phyloP scores from a whole-genome alignment of 2,113 vertebrate genomes.

The Prionailurus viverrinus region DNA sequence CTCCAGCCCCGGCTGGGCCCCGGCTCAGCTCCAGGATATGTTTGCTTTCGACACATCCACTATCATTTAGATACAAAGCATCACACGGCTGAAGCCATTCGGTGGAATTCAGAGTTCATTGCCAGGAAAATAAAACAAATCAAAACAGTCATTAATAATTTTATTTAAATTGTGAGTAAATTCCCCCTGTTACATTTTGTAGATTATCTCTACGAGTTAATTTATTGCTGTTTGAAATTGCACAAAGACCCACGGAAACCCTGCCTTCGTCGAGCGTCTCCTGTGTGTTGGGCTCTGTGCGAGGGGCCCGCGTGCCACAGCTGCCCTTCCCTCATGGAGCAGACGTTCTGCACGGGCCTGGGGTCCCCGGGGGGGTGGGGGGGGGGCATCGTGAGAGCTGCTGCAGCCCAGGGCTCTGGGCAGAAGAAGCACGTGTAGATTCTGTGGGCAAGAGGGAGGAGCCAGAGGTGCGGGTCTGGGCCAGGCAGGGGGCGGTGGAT shows the following conservation, averaged over 20 bases:
- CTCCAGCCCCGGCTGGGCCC: not conserved
- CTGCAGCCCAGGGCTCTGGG: not conserved
- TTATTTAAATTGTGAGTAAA: conserved; percentile 59
- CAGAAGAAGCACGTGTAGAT: not conserved
- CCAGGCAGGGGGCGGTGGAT: not conserved
- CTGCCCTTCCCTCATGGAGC: not conserved
- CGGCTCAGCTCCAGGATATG: not conserved
- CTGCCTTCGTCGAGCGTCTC: not conserved
- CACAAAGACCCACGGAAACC: not conserved
- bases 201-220: conserved; percentile 12
- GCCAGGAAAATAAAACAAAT: conserved; percentile 60
- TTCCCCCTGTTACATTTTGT: conserved; percentile 40
- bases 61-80: conserved; percentile 35
- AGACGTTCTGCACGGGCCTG: not conserved
- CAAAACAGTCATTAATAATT: conserved; percentile 55
- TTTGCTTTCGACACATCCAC: not conserved
- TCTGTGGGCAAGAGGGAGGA: not conserved
- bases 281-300: not conserved
- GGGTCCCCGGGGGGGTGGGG: not conserved
- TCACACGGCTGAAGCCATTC: not conserved
- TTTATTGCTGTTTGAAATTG: conserved; percentile 24
- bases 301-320: too few relatives aligned
- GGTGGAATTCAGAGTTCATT: conserved; percentile 14
- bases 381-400: not conserved
- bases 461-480: not conserved